A percentile compares a stretch with the other conserved stretches of the same genome.
Conservation (phyloP, 2,113 vertebrate species). For the Etheostoma cragini region DNA sequence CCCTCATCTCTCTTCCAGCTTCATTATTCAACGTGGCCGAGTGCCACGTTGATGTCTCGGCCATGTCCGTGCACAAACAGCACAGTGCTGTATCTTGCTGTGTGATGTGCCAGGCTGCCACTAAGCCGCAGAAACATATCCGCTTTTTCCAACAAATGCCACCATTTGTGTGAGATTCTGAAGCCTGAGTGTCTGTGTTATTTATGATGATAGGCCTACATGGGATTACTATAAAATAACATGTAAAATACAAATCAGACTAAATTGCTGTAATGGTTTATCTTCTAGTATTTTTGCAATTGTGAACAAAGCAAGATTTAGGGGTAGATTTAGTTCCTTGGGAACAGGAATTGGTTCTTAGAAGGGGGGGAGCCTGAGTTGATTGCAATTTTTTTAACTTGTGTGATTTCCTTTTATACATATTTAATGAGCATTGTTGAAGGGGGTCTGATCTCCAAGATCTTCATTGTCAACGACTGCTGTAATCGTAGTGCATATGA, state of each 20-base stretch:
- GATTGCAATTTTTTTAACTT: background rate
- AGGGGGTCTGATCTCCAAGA: background rate
- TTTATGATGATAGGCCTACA: slow-evolving; percentile 7
- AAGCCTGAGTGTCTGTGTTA: slow-evolving; percentile 23
- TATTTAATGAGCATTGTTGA: background rate
- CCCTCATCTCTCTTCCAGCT: slow-evolving; percentile 33
- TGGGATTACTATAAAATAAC: slow-evolving; percentile 10
- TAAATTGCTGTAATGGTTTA: background rate
- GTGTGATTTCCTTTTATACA: background rate
- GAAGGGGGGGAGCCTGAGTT: background rate
- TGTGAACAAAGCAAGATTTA: slow-evolving; percentile 10
- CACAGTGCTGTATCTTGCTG: background rate
- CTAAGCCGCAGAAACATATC: slow-evolving; percentile 37
- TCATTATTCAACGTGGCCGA: slow-evolving; percentile 3
- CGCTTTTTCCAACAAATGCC: slow-evolving; percentile 32
- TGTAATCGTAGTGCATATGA: background rate
- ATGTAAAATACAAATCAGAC: background rate
- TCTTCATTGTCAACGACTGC: background rate
- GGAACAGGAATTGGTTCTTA: background rate
- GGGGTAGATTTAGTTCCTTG: background rate
- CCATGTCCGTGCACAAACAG: background rate
- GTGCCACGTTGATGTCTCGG: slow-evolving; percentile 6
- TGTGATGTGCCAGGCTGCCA: slow-evolving; percentile 27
- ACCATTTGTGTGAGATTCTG: slow-evolving; percentile 47
- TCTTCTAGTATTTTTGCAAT: background rate